These are phyloP conservation scores for Rhea pennata DNA, from an alignment of 2,113 vertebrate genomes.

Conservation along the genomic window DNA sequence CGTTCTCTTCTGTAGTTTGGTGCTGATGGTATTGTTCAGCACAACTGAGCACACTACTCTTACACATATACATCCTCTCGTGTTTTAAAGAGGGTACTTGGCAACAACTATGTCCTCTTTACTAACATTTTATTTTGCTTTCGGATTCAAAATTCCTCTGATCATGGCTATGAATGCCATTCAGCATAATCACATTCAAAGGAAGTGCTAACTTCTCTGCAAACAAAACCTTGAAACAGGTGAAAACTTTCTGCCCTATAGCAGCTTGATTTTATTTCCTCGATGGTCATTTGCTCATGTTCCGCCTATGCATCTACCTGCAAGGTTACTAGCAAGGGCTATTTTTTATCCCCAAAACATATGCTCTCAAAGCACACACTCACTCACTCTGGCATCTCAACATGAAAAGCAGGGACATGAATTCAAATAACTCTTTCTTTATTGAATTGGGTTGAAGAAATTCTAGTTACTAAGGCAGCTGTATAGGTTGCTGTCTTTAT, in stretches of 20 bases:
- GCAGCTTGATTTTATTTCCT: slow-evolving; percentile 4
- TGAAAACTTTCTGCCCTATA: neutral
- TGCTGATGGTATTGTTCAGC: neutral
- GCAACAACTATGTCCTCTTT: neutral
- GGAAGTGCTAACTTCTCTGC: neutral
- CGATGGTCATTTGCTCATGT: neutral
- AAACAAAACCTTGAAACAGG: neutral
- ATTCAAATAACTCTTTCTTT: neutral
- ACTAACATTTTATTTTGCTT: neutral
- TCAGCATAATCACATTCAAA: neutral
- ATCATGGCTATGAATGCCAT: neutral
- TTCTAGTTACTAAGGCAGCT: neutral
- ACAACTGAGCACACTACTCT: neutral
- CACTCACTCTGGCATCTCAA: neutral
- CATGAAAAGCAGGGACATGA: neutral
- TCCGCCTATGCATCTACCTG: neutral
- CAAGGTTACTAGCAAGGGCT: neutral
- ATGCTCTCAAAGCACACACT: neutral
- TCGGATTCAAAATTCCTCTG: neutral
- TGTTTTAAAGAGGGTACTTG: neutral
- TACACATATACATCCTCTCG: neutral
- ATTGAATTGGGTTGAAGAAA: neutral
- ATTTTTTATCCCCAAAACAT: neutral
- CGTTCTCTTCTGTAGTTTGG: neutral
- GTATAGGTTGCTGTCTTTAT: neutral